Percentiles rank a stretch among this genome's conserved stretches.
phyloP scores from a whole-genome alignment of 2,797 vertebrate genomes.

The Tamandua tetradactyla region DNA sequence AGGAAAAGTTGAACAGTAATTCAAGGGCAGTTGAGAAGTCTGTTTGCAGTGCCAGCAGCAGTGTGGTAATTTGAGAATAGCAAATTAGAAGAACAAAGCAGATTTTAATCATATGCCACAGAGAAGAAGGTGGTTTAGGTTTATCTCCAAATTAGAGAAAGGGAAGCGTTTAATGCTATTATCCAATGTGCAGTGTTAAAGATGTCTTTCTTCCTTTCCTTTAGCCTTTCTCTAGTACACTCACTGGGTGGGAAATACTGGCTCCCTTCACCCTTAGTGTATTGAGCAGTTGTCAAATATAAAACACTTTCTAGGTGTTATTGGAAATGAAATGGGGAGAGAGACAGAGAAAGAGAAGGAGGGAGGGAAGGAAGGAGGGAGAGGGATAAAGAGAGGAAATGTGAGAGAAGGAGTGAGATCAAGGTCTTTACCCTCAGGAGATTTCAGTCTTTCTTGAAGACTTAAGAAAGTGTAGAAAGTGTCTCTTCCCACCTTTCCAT shows the following conservation, averaged over 20 bases:
- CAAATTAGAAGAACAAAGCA: slow-evolving; percentile 77
- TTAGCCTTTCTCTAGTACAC: slow-evolving; percentile 10
- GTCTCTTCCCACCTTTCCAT: background rate
- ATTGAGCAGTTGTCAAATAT: slow-evolving; percentile 40
- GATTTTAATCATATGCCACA: slow-evolving; percentile 74
- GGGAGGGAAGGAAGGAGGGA: background rate
- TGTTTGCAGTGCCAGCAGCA: slow-evolving; percentile 64
- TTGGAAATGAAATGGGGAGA: background rate
- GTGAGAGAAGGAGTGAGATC: background rate
- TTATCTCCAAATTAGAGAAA: slow-evolving; percentile 66
- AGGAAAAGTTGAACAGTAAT: slow-evolving; percentile 15
- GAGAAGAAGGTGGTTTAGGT: slow-evolving; percentile 64
- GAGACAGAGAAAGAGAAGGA: no score
- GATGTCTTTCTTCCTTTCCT: slow-evolving; percentile 12
- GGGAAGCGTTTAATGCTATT: slow-evolving; percentile 54
- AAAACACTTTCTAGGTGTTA: slow-evolving; percentile 48
- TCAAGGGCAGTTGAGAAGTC: slow-evolving; percentile 63
- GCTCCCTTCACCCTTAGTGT: background rate
- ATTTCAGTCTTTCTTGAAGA: slow-evolving; percentile 41
- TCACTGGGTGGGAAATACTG: slow-evolving; percentile 10
- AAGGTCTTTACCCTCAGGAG: background rate
- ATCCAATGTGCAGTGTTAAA: slow-evolving; percentile 59
- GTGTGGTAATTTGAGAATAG: slow-evolving; percentile 69
- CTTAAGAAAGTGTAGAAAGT: background rate
- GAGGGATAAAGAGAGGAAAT: no score